Base-by-base conservation (phyloP, 2,888 invertebrate species). In the Microchrysa polita region DNA sequence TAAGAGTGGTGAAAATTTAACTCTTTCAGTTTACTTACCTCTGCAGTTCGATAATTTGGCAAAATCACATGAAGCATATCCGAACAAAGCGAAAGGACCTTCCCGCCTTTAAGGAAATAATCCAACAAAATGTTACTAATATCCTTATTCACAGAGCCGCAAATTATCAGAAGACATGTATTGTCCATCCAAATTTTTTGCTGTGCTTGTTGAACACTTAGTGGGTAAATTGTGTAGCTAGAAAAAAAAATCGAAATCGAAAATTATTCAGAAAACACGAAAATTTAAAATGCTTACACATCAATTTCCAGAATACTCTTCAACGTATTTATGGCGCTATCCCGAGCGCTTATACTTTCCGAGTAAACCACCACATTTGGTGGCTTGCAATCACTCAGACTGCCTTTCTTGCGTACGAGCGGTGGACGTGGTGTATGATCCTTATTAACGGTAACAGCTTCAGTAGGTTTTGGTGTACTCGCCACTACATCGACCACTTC, bases 331-430 rank as follows among this genome's bases (percentile, higher is more conserved):
- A 91, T 91, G 72, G 93, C 90, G 82, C 91, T 92, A 78, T 93
- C 92, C 78, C 90, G 89, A 60, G 92, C 90, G 27, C 89, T 89
- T 74, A 88, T 83, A 83, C 92, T 93, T 82, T 94, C 94, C 1
- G 93, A 92, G 83, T 92, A 94, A 78, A 94, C 92, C 75, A 94
- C 86, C 79, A 94, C 89, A 85, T 93, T 94, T 2, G 93, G 92
- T 61, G 94, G 93, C 82, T 93, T 93, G 1, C 88, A 86, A 79
- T 81, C 80, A 22, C 77, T 80, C 18, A 82, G 73, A 72, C 81
- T 82, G 71, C 82, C 80, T 76, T 84, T 84, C 52, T 80, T 81
- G 1, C 84, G 81, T 23, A 79, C 80, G 72, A 84, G 76, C 72
- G 80, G 79, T 1, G 84, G 82, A 22, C 82, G 79, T 76, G 81